Conservation (phyloP, 2,113 vertebrate genomes). For the Harpagus bidentatus region DNA sequence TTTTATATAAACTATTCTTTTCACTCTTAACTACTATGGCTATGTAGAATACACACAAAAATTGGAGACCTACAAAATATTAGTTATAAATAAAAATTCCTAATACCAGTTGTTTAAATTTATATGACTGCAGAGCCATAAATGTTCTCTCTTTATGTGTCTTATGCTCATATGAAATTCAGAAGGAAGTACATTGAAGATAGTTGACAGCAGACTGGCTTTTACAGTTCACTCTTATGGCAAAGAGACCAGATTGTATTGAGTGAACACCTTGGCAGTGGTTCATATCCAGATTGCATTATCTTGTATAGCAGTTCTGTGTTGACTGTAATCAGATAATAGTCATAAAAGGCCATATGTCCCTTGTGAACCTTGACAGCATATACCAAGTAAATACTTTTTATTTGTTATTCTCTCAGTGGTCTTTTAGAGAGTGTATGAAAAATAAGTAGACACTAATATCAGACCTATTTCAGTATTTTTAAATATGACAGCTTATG, state of each 20-base stretch:
- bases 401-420: constrained; percentile 52
- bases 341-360: constrained; percentile 67
- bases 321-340: constrained; percentile 55
- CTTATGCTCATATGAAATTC: constrained; percentile 4
- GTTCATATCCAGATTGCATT: constrained; percentile 55
- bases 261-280: constrained; percentile 50
- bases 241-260: not conserved
- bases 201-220: not conserved
- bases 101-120: constrained; percentile 4
- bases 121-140: not conserved
- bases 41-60: not conserved
- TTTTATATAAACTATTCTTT: not conserved
- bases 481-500: not conserved
- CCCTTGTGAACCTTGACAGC: constrained; percentile 59
- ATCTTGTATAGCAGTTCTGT: constrained; percentile 33
- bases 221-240: not conserved
- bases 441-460: constrained; percentile 38
- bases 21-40: not conserved
- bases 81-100: constrained; percentile 23
- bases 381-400: constrained; percentile 55
- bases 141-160: not conserved
- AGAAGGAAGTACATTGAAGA: not conserved
- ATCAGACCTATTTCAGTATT: constrained; percentile 38
- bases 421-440: constrained; percentile 25
- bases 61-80: not conserved